Conservation (phyloP, 2,888 invertebrate species). For the Idaea straminata region DNA sequence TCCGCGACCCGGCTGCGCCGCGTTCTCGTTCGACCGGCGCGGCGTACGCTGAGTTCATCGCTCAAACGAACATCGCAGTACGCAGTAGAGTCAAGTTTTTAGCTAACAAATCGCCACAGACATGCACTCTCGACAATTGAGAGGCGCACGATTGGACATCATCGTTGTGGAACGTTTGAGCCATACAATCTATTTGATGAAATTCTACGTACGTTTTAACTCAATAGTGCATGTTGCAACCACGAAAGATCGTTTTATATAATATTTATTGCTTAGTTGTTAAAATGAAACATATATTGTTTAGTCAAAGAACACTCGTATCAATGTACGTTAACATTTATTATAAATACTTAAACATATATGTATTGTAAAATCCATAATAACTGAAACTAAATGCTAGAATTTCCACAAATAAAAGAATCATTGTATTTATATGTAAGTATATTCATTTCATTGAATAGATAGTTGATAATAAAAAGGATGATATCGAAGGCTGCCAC, state of each 20-base stretch:
- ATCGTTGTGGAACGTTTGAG: slow-evolving; percentile 45
- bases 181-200: slow-evolving; percentile 42
- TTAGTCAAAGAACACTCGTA: slow-evolving; percentile 8
- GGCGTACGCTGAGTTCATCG: slow-evolving; percentile 58
- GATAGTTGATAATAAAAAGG: slow-evolving; percentile 43
- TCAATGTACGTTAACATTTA: too few species aligned
- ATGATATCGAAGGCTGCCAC: slow-evolving; percentile 59
- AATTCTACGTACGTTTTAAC: slow-evolving; percentile 40
- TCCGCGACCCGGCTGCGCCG: background rate
- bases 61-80: slow-evolving; percentile 49
- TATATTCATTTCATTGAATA: too few species aligned
- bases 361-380: too few species aligned
- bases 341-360: too few species aligned
- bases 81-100: slow-evolving; percentile 45
- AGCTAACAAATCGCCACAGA: slow-evolving; percentile 40
- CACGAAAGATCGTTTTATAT: slow-evolving; percentile 16
- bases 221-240: slow-evolving; percentile 32
- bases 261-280: slow-evolving; percentile 28
- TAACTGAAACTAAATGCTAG: too few species aligned
- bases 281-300: slow-evolving; percentile 17
- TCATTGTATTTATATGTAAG: too few species aligned
- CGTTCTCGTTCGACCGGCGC: slow-evolving; percentile 2
- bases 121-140: slow-evolving; percentile 55
- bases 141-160: slow-evolving; percentile 55
- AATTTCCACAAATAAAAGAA: too few species aligned